Conservation (phyloP, 1,140 invertebrate genomes). For the Globodera rostochiensis region DNA sequence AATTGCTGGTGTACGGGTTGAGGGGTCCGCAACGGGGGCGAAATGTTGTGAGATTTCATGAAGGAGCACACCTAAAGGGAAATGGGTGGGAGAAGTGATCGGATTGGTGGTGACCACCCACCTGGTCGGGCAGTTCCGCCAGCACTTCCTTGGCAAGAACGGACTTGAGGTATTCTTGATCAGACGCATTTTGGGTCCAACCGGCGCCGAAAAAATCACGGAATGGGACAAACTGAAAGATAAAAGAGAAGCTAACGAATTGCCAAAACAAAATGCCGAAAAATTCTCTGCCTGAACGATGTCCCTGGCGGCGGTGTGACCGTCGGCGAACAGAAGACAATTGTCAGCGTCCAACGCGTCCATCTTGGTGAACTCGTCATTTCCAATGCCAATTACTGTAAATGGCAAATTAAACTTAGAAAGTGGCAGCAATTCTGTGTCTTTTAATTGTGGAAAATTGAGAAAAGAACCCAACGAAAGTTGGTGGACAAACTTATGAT, state of each 20-base stretch:
- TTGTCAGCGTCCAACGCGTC: constrained; percentile 46
- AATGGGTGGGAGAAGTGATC: not conserved
- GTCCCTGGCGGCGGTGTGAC: constrained; percentile 34
- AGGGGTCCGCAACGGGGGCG: not conserved
- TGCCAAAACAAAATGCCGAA: not conserved
- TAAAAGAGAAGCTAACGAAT: not conserved
- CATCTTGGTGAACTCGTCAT: constrained; percentile 55
- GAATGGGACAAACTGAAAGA: constrained; percentile 53
- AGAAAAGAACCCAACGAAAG: not conserved
- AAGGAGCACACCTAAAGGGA: constrained; percentile 24
- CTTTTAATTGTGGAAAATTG: not conserved
- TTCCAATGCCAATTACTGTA: constrained; percentile 51
- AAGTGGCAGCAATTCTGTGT: not conserved
- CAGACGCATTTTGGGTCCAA: constrained; percentile 21
- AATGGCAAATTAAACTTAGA: constrained; percentile 18
- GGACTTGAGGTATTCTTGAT: constrained; percentile 26
- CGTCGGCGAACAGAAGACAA: constrained; percentile 31
- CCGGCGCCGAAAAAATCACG: constrained; percentile 50
- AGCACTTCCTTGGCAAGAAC: constrained; percentile 51
- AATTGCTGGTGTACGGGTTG: not conserved
- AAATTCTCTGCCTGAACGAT: constrained; percentile 39
- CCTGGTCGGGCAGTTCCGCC: constrained; percentile 49
- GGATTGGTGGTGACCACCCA: not conserved
- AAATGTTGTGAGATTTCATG: constrained; percentile 21
- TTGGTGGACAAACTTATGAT: not conserved